These are phyloP conservation scores for Erebia palarica DNA, from an alignment of 2,888 invertebrate genomes.

Conservation along the genomic window DNA sequence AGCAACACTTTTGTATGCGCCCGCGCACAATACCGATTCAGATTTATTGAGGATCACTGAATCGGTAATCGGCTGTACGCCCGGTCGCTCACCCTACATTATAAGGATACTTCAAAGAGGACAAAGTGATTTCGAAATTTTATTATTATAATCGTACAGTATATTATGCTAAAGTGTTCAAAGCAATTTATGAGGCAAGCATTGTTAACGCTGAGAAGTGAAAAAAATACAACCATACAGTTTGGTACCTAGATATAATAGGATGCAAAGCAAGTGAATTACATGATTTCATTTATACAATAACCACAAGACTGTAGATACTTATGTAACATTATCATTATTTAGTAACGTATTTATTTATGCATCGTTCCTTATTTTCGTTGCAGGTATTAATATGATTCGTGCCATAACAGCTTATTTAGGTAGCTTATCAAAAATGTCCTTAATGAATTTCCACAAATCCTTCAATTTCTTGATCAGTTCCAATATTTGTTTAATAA, in stretches of 20 bases:
- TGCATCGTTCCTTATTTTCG: too few species aligned
- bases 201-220: constrained; percentile 11
- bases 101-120: constrained; percentile 49
- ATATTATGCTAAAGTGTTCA: constrained; percentile 8
- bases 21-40: constrained; percentile 73
- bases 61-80: constrained; percentile 62
- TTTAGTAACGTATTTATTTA: too few species aligned
- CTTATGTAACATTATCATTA: too few species aligned
- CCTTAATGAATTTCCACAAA: constrained; percentile 36
- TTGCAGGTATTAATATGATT: background rate
- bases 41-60: constrained; percentile 66
- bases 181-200: constrained; percentile 12
- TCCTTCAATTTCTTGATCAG: constrained; percentile 35
- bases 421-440: constrained; percentile 9
- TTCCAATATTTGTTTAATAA: constrained; percentile 36
- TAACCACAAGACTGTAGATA: too few species aligned
- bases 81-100: constrained; percentile 67
- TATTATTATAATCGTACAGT: constrained; percentile 35
- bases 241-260: background rate
- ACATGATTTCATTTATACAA: too few species aligned
- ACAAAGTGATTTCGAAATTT: constrained; percentile 48
- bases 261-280: background rate
- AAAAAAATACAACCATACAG: background rate
- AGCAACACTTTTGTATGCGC: constrained; percentile 67
- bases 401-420: background rate